A percentile compares a stretch with the other conserved stretches of the same genome.
Evolutionary conservation across 2,888 invertebrate genomes (phyloP).

Genomic region (Alentia gelatinosa): DNA sequence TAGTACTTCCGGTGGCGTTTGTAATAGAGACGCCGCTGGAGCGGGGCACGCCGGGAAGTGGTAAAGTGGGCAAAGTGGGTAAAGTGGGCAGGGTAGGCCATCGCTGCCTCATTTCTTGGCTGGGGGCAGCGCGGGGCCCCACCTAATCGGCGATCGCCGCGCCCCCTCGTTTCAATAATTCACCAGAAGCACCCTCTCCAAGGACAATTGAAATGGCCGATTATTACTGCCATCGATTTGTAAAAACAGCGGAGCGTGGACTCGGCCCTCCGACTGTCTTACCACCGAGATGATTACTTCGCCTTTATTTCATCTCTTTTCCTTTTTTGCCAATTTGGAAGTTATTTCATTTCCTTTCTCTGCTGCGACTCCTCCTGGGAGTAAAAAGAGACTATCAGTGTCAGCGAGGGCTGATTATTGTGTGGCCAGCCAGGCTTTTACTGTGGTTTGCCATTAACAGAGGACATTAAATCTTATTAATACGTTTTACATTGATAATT

Average conservation of each 20-base stretch:
- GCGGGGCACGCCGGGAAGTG: not conserved
- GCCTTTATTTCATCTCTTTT: not conserved
- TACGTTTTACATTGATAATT: slow-evolving; percentile 1
- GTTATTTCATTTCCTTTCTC: not conserved
- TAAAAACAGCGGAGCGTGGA: not conserved
- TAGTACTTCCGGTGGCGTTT: slow-evolving; percentile 18
- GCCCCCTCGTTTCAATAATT: not conserved
- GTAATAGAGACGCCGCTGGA: not conserved
- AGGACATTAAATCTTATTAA: not conserved
- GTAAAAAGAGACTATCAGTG: not conserved
- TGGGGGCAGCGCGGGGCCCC: not conserved
- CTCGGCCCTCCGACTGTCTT: not conserved
- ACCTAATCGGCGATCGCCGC: not conserved
- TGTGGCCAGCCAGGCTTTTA: not conserved
- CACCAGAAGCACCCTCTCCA: not conserved
- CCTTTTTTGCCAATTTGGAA: not conserved
- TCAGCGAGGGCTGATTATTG: not conserved
- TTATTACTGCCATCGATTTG: slow-evolving; percentile 24
- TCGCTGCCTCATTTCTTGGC: not conserved
- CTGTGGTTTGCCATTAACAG: not conserved
- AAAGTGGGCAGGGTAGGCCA: not conserved
- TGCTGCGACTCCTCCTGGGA: not conserved
- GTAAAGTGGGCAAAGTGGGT: not conserved
- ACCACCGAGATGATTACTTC: not conserved
- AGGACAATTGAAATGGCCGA: slow-evolving; percentile 29